A percentile compares a stretch with the other conserved stretches of the same genome.
phyloP scores from a whole-genome alignment of 1,140 invertebrate genomes.

The Micrasema minimum region DNA sequence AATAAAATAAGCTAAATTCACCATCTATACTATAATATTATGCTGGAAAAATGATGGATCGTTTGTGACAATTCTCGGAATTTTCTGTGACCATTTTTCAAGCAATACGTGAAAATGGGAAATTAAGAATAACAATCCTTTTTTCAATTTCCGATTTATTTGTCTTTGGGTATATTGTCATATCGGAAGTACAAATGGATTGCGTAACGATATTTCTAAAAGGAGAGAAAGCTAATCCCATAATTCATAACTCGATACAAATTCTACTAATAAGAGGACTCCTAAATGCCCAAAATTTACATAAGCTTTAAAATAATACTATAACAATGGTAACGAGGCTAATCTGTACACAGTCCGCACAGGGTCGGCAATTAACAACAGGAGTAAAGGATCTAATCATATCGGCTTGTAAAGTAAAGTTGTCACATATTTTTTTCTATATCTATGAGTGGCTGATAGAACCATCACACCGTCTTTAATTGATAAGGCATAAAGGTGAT shows the following conservation, averaged over 20 bases:
- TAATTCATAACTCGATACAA: constrained; percentile 1
- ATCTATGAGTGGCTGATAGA: constrained; percentile 95
- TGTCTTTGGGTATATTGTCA: background rate
- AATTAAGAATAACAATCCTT: too few species aligned
- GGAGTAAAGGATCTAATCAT: constrained; percentile 57
- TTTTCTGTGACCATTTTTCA: too few species aligned
- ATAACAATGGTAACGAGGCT: constrained; percentile 31
- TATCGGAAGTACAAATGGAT: constrained; percentile 1
- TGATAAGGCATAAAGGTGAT: constrained; percentile 98
- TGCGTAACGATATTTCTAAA: background rate
- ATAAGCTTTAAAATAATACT: constrained; percentile 40
- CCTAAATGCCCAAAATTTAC: constrained; percentile 16
- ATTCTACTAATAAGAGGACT: constrained; percentile 12
- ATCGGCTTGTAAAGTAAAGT: constrained; percentile 99
- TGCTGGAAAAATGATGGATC: too few species aligned
- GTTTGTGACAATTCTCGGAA: too few species aligned
- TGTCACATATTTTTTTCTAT: constrained; percentile 99
- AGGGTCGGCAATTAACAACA: background rate
- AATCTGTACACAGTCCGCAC: constrained; percentile 19
- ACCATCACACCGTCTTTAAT: constrained; percentile 99
- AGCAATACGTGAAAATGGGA: too few species aligned
- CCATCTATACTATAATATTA: too few species aligned
- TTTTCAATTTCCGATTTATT: too few species aligned
- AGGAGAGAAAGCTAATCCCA: background rate
- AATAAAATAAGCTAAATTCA: too few species aligned